Evolutionary conservation across 2,888 invertebrate species (phyloP).

Genomic region (Dryobotodes eremita): DNA sequence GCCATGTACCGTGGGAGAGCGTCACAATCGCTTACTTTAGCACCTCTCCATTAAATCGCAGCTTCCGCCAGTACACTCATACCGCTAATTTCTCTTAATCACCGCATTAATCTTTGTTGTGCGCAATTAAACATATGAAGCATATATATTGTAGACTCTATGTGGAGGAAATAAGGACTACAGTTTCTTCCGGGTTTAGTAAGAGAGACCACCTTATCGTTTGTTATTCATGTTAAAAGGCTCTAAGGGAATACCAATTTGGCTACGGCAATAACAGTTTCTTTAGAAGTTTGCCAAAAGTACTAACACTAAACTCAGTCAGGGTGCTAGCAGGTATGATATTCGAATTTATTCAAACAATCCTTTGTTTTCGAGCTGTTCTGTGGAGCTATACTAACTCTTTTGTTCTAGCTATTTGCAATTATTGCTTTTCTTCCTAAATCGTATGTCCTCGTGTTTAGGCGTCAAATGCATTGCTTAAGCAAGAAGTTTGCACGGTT

Average conservation of each 20-base stretch:
- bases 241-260: conserved; percentile 5
- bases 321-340: background rate
- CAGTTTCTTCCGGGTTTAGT: conserved; percentile 43
- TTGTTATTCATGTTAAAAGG: conserved; percentile 10
- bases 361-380: background rate
- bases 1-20: conserved; percentile 23
- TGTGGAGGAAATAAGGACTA: conserved; percentile 5
- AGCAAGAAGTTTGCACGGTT: background rate
- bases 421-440: background rate
- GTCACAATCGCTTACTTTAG: conserved; percentile 33
- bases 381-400: background rate
- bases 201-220: conserved; percentile 1
- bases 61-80: conserved; percentile 41
- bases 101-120: conserved; percentile 44
- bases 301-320: background rate
- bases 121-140: conserved; percentile 14
- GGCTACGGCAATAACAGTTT: background rate
- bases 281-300: conserved; percentile 1
- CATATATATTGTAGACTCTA: conserved; percentile 1
- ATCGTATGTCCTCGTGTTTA: background rate
- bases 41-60: conserved; percentile 43
- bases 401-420: background rate
- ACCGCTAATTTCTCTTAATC: conserved; percentile 42
- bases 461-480: background rate
- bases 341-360: background rate